A percentile compares a stretch with the other conserved stretches of the same genome.
phyloP scores from a whole-genome alignment of 2,888 invertebrate genomes.

The Meliscaeva auricollis region DNA sequence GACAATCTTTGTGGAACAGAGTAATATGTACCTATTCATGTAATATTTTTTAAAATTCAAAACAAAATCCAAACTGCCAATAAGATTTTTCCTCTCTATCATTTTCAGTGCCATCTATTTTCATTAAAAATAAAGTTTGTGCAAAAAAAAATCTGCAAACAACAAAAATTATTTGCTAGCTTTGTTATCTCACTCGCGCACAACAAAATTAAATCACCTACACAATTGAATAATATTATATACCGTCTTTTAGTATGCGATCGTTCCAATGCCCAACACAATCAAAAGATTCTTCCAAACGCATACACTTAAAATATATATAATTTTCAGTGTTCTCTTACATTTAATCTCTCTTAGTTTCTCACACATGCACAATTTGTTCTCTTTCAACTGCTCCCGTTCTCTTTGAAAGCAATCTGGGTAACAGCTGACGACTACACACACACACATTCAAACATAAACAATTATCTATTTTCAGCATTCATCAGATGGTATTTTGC shows the following conservation, averaged over 20 bases:
- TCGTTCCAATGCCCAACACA: neutral
- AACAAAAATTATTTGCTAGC: neutral
- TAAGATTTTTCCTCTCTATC: neutral
- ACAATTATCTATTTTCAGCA: conserved; percentile 42
- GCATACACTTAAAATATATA: neutral
- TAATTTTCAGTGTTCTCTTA: neutral
- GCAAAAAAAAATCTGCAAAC: conserved; percentile 4
- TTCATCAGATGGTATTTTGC: conserved; percentile 40
- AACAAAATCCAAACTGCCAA: neutral
- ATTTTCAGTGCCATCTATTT: neutral
- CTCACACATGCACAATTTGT: neutral
- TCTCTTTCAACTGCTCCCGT: neutral
- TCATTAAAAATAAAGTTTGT: neutral
- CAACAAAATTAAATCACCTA: neutral
- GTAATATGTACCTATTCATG: too few species aligned
- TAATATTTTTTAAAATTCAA: too few species aligned
- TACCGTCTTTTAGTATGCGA: neutral
- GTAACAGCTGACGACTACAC: conserved; percentile 30
- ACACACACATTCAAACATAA: conserved; percentile 6
- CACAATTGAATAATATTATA: neutral
- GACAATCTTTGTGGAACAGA: too few species aligned
- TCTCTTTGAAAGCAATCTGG: conserved; percentile 29
- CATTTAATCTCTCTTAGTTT: neutral
- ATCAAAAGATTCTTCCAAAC: neutral
- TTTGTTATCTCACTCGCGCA: neutral